These are phyloP conservation scores for Halcyon smyrnensis DNA, from an alignment of 2,797 vertebrate species.

Conservation along the genomic window DNA sequence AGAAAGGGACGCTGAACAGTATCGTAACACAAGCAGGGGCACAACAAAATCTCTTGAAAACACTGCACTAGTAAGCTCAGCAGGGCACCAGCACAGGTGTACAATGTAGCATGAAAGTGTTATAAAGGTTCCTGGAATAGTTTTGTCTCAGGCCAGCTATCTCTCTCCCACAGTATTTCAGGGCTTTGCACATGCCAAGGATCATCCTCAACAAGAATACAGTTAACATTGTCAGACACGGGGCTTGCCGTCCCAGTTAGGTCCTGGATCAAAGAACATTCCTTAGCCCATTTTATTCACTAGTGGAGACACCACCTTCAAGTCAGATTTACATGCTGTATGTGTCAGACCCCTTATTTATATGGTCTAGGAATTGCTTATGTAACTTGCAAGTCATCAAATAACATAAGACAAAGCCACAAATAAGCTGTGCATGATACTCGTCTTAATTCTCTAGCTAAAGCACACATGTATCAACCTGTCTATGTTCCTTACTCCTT, in stretches of 20 bases:
- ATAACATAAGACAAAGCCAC: slow-evolving; percentile 58
- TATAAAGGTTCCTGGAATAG: neutral
- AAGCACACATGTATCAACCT: slow-evolving; percentile 42
- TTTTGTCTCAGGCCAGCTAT: neutral
- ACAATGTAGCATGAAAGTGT: fast-evolving
- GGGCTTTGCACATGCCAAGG: neutral
- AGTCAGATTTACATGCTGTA: neutral
- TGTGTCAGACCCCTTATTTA: slow-evolving; percentile 5
- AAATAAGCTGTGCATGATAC: slow-evolving; percentile 42
- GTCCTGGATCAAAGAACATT: neutral
- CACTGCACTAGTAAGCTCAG: neutral
- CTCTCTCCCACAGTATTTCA: neutral
- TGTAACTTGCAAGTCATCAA: slow-evolving; percentile 36
- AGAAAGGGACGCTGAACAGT: neutral
- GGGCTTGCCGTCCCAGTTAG: neutral
- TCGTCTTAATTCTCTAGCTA: slow-evolving; percentile 42
- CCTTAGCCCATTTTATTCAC: neutral
- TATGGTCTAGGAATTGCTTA: slow-evolving; percentile 12
- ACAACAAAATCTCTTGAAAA: neutral
- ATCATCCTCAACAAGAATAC: neutral
- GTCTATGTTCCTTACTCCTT: slow-evolving; percentile 10
- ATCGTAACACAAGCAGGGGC: neutral
- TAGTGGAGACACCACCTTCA: neutral
- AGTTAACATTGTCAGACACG: neutral
- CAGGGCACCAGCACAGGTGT: neutral